These are phyloP conservation scores for Mactra quadrangularis DNA, from an alignment of 1,140 invertebrate species.

Conservation along the genomic window DNA sequence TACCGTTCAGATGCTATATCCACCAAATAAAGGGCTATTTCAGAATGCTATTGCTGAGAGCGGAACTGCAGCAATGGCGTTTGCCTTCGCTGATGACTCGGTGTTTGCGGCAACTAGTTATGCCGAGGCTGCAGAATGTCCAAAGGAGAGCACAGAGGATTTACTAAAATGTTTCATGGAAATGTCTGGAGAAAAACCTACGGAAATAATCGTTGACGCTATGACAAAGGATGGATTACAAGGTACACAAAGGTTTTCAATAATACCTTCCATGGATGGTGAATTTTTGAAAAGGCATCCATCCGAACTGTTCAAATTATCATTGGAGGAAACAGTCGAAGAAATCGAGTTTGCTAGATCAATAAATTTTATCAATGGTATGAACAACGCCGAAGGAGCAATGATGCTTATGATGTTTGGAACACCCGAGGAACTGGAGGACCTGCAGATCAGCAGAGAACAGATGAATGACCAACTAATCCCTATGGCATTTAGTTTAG, in stretches of 20 bases:
- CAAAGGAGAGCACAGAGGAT: neutral
- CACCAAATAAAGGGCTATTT: conserved; percentile 92
- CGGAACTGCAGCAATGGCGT: too few species aligned
- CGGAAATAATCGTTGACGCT: neutral
- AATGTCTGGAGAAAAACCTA: neutral
- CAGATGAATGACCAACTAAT: neutral
- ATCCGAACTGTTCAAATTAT: too few species aligned
- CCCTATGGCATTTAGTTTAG: neutral
- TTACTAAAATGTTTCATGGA: neutral
- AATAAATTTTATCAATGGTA: too few species aligned
- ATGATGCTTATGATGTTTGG: neutral
- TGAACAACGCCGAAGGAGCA: too few species aligned
- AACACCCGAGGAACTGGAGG: neutral
- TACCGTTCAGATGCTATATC: conserved; percentile 93
- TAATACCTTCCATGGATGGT: too few species aligned
- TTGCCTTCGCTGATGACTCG: too few species aligned
- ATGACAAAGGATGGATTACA: neutral
- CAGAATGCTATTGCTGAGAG: conserved; percentile 87
- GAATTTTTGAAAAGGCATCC: too few species aligned
- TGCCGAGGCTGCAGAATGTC: conserved; percentile 6
- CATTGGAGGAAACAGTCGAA: too few species aligned
- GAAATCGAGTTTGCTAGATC: too few species aligned
- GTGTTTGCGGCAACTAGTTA: too few species aligned
- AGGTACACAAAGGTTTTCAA: neutral
- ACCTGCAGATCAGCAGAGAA: neutral